Percentiles rank a stretch among this genome's conserved stretches.
Evolutionary conservation across 2,888 invertebrate species (phyloP).

Genomic region (Drosophila tripunctata): DNA sequence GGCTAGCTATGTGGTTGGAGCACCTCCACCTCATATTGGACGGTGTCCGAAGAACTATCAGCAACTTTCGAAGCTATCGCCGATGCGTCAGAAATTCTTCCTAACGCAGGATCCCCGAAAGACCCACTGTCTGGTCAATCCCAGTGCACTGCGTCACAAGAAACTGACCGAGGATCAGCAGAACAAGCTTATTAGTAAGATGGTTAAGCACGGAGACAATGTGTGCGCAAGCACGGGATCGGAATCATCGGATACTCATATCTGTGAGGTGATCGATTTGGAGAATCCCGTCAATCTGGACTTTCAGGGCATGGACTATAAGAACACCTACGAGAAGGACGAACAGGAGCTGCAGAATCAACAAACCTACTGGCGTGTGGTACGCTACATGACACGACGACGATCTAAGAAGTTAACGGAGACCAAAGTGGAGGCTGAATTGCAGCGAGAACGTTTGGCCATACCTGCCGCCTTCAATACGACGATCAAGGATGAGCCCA

Average conservation of each 20-base stretch:
- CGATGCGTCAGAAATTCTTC: slow-evolving; percentile 73
- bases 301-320: slow-evolving; percentile 83
- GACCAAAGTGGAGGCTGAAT: slow-evolving; percentile 61
- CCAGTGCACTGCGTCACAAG: slow-evolving; percentile 68
- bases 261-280: slow-evolving; percentile 81
- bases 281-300: slow-evolving; percentile 82
- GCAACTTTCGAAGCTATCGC: slow-evolving; percentile 64
- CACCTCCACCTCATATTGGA: slow-evolving; percentile 70
- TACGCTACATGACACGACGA: slow-evolving; percentile 77
- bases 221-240: slow-evolving; percentile 71
- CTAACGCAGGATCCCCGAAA: slow-evolving; percentile 82
- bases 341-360: slow-evolving; percentile 81
- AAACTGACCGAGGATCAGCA: slow-evolving; percentile 56
- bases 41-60: slow-evolving; percentile 68
- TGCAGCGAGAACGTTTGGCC: slow-evolving; percentile 69
- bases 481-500: slow-evolving; percentile 39
- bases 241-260: slow-evolving; percentile 68
- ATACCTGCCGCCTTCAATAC: slow-evolving; percentile 64
- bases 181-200: slow-evolving; percentile 64
- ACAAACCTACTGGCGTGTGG: slow-evolving; percentile 75
- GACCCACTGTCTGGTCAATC: slow-evolving; percentile 78
- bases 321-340: slow-evolving; percentile 79
- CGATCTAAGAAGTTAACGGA: slow-evolving; percentile 59
- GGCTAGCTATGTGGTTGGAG: slow-evolving; percentile 73
- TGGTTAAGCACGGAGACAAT: slow-evolving; percentile 81